A percentile compares a stretch with the other conserved stretches of the same genome.
These are phyloP conservation scores for Tonatia bakeri DNA, from an alignment of 2,113 vertebrate species.

Conservation along the genomic window DNA sequence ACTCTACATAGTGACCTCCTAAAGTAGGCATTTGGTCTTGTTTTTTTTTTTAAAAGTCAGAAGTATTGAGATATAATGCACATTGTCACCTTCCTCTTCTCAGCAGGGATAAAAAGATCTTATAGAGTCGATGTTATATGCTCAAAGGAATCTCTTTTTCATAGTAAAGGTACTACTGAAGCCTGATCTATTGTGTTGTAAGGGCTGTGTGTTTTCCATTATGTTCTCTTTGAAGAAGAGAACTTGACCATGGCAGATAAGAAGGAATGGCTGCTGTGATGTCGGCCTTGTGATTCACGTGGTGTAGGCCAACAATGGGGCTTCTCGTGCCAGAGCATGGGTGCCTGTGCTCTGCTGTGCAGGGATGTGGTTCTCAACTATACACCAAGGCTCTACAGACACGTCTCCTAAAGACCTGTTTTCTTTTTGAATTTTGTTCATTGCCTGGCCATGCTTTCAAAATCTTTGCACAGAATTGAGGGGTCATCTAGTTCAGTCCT, in stretches of 20 bases:
- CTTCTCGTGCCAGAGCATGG: accelerated
- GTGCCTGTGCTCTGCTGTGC: background rate
- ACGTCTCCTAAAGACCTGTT: background rate
- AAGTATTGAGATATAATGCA: background rate
- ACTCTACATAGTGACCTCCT: background rate
- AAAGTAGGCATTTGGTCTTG: background rate
- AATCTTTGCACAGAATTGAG: background rate
- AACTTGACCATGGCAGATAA: background rate
- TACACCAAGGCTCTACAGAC: background rate
- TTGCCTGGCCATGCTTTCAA: background rate
- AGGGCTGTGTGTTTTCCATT: background rate
- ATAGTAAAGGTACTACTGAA: background rate
- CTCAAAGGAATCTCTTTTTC: background rate
- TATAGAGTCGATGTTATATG: background rate
- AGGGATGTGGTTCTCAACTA: too few species aligned
- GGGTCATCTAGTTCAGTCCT: background rate
- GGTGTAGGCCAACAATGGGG: accelerated
- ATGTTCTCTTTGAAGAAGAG: background rate
- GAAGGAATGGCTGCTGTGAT: background rate
- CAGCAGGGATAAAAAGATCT: background rate
- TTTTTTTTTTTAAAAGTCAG: background rate
- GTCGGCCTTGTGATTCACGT: background rate
- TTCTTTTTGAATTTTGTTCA: background rate
- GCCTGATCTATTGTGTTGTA: background rate
- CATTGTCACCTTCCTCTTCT: background rate